Conservation (phyloP, 2,113 vertebrate genomes). For the Carollia perspicillata region DNA sequence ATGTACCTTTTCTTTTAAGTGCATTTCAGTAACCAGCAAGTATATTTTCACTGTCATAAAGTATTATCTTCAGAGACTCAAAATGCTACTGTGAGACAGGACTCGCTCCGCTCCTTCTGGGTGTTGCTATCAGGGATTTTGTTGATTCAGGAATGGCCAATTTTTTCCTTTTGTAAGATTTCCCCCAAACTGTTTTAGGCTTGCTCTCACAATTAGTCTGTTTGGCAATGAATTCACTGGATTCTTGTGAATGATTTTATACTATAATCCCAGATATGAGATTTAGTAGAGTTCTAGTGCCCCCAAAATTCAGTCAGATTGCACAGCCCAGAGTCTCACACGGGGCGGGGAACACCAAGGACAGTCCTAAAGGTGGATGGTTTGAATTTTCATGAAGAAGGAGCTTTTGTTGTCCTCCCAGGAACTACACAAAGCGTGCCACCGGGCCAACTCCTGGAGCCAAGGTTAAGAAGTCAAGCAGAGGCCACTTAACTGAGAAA, state of each 20-base stretch:
- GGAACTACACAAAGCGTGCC: background rate
- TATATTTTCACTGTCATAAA: background rate
- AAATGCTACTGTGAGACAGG: background rate
- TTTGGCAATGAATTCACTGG: background rate
- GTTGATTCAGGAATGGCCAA: background rate
- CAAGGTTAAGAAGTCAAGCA: background rate
- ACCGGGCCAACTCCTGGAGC: background rate
- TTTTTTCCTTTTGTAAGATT: background rate
- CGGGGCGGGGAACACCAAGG: background rate
- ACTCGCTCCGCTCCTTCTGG: background rate
- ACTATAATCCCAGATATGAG: background rate
- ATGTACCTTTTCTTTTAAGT: background rate
- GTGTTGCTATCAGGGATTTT: background rate
- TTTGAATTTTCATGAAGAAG: slow-evolving; percentile 17
- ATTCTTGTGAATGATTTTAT: background rate
- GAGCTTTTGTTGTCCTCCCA: slow-evolving; percentile 3
- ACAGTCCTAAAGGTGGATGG: background rate
- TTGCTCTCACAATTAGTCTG: background rate
- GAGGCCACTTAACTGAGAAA: slow-evolving; percentile 11
- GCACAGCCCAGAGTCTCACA: background rate
- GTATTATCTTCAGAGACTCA: background rate
- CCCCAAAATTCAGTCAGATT: background rate
- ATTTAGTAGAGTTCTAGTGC: background rate
- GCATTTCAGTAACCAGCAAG: background rate
- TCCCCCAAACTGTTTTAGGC: background rate